phyloP scores from a whole-genome alignment of 2,113 vertebrate genomes.

The Proterorhinus semilunaris region DNA sequence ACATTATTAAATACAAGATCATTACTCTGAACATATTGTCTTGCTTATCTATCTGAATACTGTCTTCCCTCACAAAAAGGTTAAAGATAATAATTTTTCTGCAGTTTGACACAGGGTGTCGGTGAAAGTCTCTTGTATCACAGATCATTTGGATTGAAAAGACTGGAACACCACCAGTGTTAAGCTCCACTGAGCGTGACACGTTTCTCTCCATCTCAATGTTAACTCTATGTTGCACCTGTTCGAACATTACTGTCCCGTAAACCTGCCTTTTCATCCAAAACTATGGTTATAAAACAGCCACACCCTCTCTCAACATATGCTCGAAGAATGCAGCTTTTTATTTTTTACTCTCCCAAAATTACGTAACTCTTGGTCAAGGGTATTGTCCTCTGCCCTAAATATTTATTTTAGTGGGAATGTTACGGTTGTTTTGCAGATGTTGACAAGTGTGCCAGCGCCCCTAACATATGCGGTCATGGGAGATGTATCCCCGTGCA shows the following conservation, averaged over 20 bases:
- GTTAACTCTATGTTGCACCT: constrained; percentile 55
- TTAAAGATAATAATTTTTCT: constrained; percentile 10
- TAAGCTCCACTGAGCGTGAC: constrained; percentile 55
- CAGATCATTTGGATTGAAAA: constrained; percentile 39
- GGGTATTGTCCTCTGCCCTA: constrained; percentile 20
- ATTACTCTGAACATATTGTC: no score
- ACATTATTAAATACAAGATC: no score
- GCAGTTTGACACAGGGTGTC: constrained; percentile 11
- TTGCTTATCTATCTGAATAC: not conserved
- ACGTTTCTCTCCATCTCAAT: constrained; percentile 41
- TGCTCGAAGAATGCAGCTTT: constrained; percentile 49
- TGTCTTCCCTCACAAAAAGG: not conserved
- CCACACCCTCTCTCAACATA: constrained; percentile 48
- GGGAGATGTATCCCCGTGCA: constrained; percentile 75
- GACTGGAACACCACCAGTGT: constrained; percentile 48
- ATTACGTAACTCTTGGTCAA: constrained; percentile 30
- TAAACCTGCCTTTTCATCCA: constrained; percentile 61
- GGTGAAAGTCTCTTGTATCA: constrained; percentile 27
- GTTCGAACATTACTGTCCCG: constrained; percentile 53
- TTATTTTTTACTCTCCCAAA: constrained; percentile 39
- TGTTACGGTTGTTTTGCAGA: constrained; percentile 45
- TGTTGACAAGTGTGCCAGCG: constrained; percentile 68
- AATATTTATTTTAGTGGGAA: constrained; percentile 15
- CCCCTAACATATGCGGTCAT: constrained; percentile 73
- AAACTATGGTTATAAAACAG: constrained; percentile 63